phyloP scores from a whole-genome alignment of 2,797 vertebrate species.

The Cirrhinus molitorella region DNA sequence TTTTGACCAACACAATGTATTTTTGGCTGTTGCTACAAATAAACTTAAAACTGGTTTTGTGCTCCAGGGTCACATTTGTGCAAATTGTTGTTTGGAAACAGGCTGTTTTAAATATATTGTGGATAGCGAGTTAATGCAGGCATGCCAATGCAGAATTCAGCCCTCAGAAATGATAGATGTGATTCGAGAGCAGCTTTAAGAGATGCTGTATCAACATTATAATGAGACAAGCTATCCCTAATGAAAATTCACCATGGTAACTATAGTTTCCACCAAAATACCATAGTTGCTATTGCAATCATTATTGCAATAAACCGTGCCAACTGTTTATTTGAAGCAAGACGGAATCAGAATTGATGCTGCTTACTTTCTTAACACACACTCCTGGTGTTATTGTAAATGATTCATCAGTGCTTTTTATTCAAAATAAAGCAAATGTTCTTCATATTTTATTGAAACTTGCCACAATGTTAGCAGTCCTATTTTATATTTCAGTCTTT shows the following conservation, averaged over 20 bases:
- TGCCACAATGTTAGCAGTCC: background rate
- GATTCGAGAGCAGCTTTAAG: slow-evolving; percentile 26
- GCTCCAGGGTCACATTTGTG: too few species aligned
- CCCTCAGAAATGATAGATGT: slow-evolving; percentile 16
- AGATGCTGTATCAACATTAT: slow-evolving; percentile 11
- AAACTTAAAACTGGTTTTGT: too few species aligned
- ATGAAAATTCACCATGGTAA: slow-evolving; percentile 39
- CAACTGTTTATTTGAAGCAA: slow-evolving; percentile 13
- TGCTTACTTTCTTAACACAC: background rate
- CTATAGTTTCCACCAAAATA: slow-evolving; percentile 26
- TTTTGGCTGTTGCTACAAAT: too few species aligned
- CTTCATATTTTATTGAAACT: background rate
- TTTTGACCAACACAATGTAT: too few species aligned
- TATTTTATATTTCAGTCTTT: background rate
- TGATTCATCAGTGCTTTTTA: background rate
- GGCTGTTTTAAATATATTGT: slow-evolving; percentile 11
- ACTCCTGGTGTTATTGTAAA: background rate
- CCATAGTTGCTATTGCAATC: slow-evolving; percentile 12
- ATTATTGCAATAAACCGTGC: slow-evolving; percentile 10
- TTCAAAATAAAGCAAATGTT: background rate
- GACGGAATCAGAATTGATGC: background rate
- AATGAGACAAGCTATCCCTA: slow-evolving; percentile 25
- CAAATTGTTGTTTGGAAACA: slow-evolving; percentile 6
- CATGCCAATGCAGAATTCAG: background rate
- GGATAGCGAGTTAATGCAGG: slow-evolving; percentile 1